Percentiles rank a stretch among this genome's conserved stretches.
Conservation (phyloP, 1,140 invertebrate genomes). For the Leptoteleia sp. region DNA sequence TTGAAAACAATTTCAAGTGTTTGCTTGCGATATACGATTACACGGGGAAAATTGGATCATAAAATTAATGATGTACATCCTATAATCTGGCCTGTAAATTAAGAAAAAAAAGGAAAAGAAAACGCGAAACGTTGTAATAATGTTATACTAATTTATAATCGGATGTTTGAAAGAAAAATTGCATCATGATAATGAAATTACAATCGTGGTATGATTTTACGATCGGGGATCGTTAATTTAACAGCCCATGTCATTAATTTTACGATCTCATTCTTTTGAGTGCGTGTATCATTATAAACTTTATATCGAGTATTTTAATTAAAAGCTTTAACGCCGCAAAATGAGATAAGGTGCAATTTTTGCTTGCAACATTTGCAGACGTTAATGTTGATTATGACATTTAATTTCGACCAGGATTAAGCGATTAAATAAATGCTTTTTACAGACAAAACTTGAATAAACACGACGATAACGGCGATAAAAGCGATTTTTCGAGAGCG, state of each 20-base stretch:
- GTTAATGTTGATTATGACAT: background rate
- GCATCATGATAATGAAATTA: slow-evolving; percentile 26
- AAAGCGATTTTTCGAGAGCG: too few species aligned
- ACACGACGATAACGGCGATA: too few species aligned
- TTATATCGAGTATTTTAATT: slow-evolving; percentile 22
- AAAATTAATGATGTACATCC: slow-evolving; percentile 35
- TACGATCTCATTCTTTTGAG: slow-evolving; percentile 18
- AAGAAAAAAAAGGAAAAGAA: slow-evolving; percentile 10
- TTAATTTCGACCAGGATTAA: too few species aligned
- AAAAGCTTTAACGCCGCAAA: background rate
- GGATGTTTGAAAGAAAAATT: slow-evolving; percentile 20
- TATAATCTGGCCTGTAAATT: slow-evolving; percentile 19
- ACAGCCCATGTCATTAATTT: slow-evolving; percentile 17
- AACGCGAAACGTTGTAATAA: slow-evolving; percentile 7
- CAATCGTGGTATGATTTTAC: slow-evolving; percentile 22
- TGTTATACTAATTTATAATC: slow-evolving; percentile 32
- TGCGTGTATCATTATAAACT: slow-evolving; percentile 11
- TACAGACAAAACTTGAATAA: too few species aligned
- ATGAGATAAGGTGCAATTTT: background rate
- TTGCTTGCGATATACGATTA: slow-evolving; percentile 10
- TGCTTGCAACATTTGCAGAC: too few species aligned
- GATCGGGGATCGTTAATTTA: slow-evolving; percentile 19
- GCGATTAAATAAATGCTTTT: too few species aligned
- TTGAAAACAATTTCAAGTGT: slow-evolving; percentile 14
- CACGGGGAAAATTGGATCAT: slow-evolving; percentile 28